Evolutionary conservation across 2,797 vertebrate species (phyloP).

Genomic region (Poliocrania exsul): DNA sequence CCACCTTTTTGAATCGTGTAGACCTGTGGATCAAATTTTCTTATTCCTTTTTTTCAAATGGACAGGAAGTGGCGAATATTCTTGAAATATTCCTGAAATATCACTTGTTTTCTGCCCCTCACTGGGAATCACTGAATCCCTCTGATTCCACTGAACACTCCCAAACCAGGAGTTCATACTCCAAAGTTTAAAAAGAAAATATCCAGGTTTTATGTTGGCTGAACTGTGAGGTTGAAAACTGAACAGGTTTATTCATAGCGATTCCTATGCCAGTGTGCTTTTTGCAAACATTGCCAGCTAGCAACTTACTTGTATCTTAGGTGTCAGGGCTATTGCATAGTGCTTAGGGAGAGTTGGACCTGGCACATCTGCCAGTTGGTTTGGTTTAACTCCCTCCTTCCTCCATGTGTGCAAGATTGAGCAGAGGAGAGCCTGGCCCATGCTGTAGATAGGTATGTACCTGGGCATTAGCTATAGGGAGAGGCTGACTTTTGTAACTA

Average conservation of each 20-base stretch:
- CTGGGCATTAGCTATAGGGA: background rate
- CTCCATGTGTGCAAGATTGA: background rate
- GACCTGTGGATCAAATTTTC: background rate
- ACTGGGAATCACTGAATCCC: background rate
- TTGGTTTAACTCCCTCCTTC: background rate
- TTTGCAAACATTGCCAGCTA: background rate
- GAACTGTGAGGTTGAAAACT: background rate
- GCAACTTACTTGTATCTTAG: background rate
- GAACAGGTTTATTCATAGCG: background rate
- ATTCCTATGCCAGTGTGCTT: background rate
- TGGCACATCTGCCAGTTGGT: background rate
- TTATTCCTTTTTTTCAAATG: background rate
- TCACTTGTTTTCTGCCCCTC: background rate
- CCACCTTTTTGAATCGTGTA: background rate
- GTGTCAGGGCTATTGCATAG: background rate
- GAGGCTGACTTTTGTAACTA: background rate
- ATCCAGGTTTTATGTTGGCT: background rate
- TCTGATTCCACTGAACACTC: background rate
- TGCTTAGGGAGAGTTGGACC: background rate
- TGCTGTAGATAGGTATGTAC: background rate
- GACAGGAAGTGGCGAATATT: background rate
- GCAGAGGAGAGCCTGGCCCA: background rate
- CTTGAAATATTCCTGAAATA: background rate
- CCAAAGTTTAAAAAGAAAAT: background rate
- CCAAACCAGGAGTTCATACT: background rate